Percentiles rank a stretch among this genome's conserved stretches.
phyloP scores from a whole-genome alignment of 1,140 invertebrate genomes.

The Pseudoatta argentina region DNA sequence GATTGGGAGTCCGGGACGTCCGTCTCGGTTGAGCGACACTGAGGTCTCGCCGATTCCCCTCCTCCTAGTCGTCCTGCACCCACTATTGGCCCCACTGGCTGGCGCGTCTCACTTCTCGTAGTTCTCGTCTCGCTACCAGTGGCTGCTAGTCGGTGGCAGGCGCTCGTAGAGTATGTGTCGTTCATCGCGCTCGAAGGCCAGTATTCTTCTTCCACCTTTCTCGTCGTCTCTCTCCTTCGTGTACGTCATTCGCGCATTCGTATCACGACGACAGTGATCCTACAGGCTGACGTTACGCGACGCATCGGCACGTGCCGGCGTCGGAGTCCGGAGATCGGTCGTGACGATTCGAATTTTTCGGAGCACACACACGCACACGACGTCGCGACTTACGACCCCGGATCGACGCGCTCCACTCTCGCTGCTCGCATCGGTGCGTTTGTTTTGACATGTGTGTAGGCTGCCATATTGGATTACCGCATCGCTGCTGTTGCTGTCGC shows the following conservation, averaged over 20 bases:
- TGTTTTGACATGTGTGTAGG: slow-evolving; percentile 84
- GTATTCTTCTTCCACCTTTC: slow-evolving; percentile 21
- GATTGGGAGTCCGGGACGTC: neutral
- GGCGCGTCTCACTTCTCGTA: slow-evolving; percentile 44
- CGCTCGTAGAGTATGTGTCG: slow-evolving; percentile 62
- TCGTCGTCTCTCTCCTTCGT: neutral
- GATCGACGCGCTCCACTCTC: slow-evolving; percentile 74
- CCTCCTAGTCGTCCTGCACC: slow-evolving; percentile 19
- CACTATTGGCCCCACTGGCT: neutral
- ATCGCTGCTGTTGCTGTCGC: slow-evolving; percentile 46
- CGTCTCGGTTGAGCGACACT: slow-evolving; percentile 58
- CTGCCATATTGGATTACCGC: slow-evolving; percentile 82
- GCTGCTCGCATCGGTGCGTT: slow-evolving; percentile 72
- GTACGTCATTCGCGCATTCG: slow-evolving; percentile 5
- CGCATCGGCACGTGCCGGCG: slow-evolving; percentile 37
- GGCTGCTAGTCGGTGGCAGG: slow-evolving; percentile 76
- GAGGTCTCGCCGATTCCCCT: slow-evolving; percentile 26
- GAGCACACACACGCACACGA: neutral
- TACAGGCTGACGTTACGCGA: slow-evolving; percentile 24
- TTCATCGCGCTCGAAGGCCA: neutral
- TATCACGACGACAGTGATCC: slow-evolving; percentile 14
- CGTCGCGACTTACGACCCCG: slow-evolving; percentile 44
- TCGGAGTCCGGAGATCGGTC: neutral
- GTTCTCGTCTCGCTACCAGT: neutral
- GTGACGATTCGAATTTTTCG: neutral